These are phyloP conservation scores for Scyliorhinus canicula DNA, from an alignment of 2,797 vertebrate genomes.

Conservation along the genomic window DNA sequence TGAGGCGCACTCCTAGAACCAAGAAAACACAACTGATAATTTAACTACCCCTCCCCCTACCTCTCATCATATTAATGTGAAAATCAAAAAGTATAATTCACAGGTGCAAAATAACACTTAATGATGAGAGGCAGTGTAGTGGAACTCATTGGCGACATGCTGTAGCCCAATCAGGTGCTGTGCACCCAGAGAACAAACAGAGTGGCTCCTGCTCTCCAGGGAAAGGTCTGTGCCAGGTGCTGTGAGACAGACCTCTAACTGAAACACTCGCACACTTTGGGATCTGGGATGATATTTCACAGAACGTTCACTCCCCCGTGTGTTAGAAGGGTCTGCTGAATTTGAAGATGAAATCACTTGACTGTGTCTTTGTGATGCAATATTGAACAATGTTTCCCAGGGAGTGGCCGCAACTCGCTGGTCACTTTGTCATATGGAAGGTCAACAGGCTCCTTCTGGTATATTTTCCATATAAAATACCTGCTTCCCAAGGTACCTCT, in stretches of 20 bases:
- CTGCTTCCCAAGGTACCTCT: not conserved
- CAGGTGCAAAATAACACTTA: constrained; percentile 8
- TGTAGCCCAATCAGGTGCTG: not conserved
- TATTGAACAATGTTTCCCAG: not conserved
- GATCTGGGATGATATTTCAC: not conserved
- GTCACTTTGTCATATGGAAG: not conserved
- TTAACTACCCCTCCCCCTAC: not conserved
- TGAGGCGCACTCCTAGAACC: not conserved
- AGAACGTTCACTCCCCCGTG: not conserved
- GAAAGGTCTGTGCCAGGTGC: not conserved
- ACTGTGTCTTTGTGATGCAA: not conserved
- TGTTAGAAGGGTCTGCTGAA: not conserved
- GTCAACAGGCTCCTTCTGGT: not conserved
- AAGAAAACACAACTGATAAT: not conserved
- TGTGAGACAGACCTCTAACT: not conserved
- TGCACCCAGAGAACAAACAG: constrained; percentile 1
- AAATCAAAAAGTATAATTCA: constrained; percentile 3
- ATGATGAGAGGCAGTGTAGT: not conserved
- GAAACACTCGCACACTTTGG: not conserved
- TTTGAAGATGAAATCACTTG: not conserved
- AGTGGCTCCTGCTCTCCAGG: not conserved
- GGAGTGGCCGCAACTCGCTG: not conserved
- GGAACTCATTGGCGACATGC: not conserved
- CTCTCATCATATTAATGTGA: not conserved
- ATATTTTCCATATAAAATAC: not conserved